These are phyloP conservation scores for Leptestheria dahalacensis DNA, from an alignment of 1,140 invertebrate genomes.

Conservation along the genomic window DNA sequence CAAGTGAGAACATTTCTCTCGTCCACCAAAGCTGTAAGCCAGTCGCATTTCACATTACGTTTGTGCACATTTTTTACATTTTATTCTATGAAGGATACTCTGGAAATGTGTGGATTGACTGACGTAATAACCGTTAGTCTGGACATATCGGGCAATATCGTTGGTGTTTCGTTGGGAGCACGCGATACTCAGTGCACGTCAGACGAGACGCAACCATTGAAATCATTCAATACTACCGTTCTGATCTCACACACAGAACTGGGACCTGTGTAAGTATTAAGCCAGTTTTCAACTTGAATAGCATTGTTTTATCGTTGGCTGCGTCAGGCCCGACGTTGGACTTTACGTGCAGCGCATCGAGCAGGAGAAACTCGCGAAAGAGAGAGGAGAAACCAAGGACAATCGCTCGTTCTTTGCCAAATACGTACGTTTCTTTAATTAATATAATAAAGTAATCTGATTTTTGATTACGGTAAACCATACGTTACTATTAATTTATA, in stretches of 20 bases:
- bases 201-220: constrained; percentile 12
- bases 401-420: constrained; percentile 87
- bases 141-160: constrained; percentile 49
- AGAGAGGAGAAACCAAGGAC: constrained; percentile 76
- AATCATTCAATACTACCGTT: constrained; percentile 53
- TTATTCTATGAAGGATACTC: constrained; percentile 37
- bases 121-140: constrained; percentile 56
- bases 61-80: constrained; percentile 6
- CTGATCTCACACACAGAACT: constrained; percentile 50
- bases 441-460: neutral
- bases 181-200: constrained; percentile 17
- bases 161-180: constrained; percentile 43
- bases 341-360: constrained; percentile 84
- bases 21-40: constrained; percentile 62
- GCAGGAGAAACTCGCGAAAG: constrained; percentile 70
- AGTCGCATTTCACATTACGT: too few relatives aligned
- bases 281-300: too few relatives aligned
- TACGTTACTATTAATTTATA: too few relatives aligned
- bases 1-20: constrained; percentile 50
- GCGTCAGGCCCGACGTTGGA: constrained; percentile 70
- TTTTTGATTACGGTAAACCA: constrained; percentile 5
- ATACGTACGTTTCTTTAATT: constrained; percentile 61
- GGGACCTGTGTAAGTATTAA: constrained; percentile 50
- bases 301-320: constrained; percentile 19
- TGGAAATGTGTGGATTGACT: constrained; percentile 44